Evolutionary conservation across 1,140 invertebrate genomes (phyloP).

Genomic region (Halesus radiatus): DNA sequence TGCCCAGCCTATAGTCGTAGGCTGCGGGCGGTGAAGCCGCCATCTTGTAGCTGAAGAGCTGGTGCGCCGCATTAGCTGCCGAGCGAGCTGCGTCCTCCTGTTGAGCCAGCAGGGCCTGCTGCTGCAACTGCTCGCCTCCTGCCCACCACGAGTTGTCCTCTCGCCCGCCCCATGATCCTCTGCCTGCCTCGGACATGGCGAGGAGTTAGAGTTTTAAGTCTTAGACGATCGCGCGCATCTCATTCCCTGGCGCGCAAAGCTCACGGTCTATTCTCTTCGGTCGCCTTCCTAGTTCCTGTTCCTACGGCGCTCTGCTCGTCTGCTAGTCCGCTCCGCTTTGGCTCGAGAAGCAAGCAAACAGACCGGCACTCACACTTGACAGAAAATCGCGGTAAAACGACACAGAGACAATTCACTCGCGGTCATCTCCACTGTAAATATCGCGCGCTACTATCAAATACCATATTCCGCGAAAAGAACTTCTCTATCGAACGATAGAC

Average conservation of each 20-base stretch:
- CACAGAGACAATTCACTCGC: constrained; percentile 33
- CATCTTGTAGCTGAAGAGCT: constrained; percentile 88
- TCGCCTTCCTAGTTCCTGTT: too few relatives aligned
- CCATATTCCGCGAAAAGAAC: constrained; percentile 36
- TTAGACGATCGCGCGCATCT: constrained; percentile 18
- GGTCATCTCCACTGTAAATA: constrained; percentile 45
- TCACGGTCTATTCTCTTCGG: constrained; percentile 54
- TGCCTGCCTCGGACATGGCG: constrained; percentile 61
- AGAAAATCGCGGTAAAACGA: constrained; percentile 26
- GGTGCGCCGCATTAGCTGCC: constrained; percentile 74
- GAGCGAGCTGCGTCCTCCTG: constrained; percentile 69
- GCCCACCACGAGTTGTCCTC: constrained; percentile 76
- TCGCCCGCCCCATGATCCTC: constrained; percentile 75
- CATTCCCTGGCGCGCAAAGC: constrained; percentile 50
- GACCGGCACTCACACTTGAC: constrained; percentile 22
- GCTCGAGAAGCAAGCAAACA: constrained; percentile 18
- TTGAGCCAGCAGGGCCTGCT: constrained; percentile 67
- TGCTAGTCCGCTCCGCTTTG: constrained; percentile 45
- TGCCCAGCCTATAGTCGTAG: constrained; percentile 76
- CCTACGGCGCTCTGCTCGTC: too few relatives aligned
- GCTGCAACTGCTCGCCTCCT: constrained; percentile 71
- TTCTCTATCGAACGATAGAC: constrained; percentile 13
- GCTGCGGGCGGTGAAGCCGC: constrained; percentile 65
- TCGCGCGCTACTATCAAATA: constrained; percentile 28
- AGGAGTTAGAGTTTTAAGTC: background rate